phyloP scores from a whole-genome alignment of 2,888 invertebrate species.

The Iselma pallidipennis region DNA sequence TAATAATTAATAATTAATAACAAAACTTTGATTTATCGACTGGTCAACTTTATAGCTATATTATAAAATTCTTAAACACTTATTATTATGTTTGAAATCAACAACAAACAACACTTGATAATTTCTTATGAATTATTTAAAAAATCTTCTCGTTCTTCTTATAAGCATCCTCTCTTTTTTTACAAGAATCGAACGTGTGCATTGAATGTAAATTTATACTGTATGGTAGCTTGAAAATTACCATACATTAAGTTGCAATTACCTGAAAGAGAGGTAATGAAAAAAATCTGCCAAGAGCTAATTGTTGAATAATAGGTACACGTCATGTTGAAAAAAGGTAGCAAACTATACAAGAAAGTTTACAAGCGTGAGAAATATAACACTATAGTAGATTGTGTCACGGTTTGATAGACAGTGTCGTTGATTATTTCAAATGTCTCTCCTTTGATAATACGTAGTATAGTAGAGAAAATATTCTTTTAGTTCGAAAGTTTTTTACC shows the following conservation, averaged over 20 bases:
- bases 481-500: neutral
- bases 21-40: neutral
- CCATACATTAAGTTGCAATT: constrained; percentile 24
- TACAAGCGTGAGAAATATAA: neutral
- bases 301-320: neutral
- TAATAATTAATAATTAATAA: neutral
- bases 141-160: too few relatives aligned
- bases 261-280: neutral
- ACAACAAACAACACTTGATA: too few relatives aligned
- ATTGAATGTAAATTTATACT: constrained; percentile 24
- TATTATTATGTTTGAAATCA: neutral
- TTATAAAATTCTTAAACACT: neutral
- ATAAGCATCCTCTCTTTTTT: neutral
- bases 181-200: constrained; percentile 19
- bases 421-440: neutral
- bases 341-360: neutral
- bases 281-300: neutral
- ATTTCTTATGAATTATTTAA: too few relatives aligned
- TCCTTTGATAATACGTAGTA: neutral
- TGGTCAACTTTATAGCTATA: neutral
- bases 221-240: constrained; percentile 21
- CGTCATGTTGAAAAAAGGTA: neutral
- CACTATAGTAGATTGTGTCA: neutral
- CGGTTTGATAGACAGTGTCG: neutral
- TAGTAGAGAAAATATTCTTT: too few relatives aligned